Conservation (phyloP, 2,113 vertebrate species). For the Dicrurus megarhynchus region DNA sequence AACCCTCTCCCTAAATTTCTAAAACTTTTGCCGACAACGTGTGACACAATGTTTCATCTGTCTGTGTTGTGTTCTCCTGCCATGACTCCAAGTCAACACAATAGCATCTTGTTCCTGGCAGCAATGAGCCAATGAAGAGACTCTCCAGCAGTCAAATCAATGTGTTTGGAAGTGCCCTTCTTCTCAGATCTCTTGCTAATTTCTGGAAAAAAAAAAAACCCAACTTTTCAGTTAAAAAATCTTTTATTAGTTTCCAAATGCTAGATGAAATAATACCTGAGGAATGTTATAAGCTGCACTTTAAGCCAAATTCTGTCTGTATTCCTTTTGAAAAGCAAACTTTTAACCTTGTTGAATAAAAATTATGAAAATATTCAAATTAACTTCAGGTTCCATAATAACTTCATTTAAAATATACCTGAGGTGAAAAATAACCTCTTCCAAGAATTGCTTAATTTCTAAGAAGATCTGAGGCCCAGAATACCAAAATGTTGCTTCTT, state of each 20-base stretch:
- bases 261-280: conserved; percentile 21
- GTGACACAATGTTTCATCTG: not conserved
- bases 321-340: not conserved
- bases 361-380: not conserved
- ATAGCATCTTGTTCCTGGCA: not conserved
- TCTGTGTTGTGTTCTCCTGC: not conserved
- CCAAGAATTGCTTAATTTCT: not conserved
- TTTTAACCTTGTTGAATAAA: not conserved
- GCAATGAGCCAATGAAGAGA: not conserved
- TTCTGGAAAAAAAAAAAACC: not conserved
- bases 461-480: not conserved
- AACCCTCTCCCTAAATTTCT: not conserved
- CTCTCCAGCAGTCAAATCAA: not conserved
- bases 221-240: not conserved
- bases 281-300: not conserved
- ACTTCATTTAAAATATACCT: not conserved
- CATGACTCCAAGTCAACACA: conserved; percentile 17
- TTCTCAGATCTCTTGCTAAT: not conserved
- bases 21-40: not conserved
- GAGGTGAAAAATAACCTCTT: not conserved
- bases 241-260: not conserved
- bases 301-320: not conserved
- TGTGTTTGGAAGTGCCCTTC: not conserved
- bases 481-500: not conserved
- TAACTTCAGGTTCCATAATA: not conserved